These are phyloP conservation scores for Lithobates sylvaticus DNA, from an alignment of 2,797 vertebrate species.

Conservation along the genomic window DNA sequence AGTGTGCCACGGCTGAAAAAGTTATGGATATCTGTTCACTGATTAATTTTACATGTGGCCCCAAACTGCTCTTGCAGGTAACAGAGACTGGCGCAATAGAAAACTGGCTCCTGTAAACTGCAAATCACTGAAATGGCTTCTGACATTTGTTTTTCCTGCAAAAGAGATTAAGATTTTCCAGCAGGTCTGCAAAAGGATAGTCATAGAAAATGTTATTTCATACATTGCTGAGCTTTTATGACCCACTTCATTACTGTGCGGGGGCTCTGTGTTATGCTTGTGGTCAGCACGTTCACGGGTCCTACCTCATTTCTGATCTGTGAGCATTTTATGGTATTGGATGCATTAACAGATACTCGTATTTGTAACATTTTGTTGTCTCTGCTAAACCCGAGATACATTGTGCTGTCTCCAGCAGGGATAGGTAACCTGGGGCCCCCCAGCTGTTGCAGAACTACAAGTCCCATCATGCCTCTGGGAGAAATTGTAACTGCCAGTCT, in stretches of 20 bases:
- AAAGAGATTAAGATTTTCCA: conserved; percentile 1
- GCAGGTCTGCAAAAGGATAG: background rate
- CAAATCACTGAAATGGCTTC: background rate
- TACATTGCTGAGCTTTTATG: conserved; percentile 9
- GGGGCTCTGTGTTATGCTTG: background rate
- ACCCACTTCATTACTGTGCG: conserved; percentile 21
- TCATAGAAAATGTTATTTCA: background rate
- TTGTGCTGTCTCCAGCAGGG: background rate
- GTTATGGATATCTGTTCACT: too few relatives aligned
- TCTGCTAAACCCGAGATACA: background rate
- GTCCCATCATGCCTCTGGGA: too few relatives aligned
- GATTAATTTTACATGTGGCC: too few relatives aligned
- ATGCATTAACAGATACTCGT: conserved; percentile 6
- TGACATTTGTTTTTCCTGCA: conserved; percentile 15
- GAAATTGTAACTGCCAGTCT: too few relatives aligned
- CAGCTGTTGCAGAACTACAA: too few relatives aligned
- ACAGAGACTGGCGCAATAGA: background rate
- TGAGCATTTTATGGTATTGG: conserved; percentile 12
- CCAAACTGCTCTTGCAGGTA: background rate
- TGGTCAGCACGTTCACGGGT: background rate
- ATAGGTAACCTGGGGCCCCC: too few relatives aligned
- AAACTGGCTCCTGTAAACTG: conserved; percentile 6
- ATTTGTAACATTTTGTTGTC: conserved; percentile 1
- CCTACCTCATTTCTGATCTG: background rate
- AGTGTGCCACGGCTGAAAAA: too few relatives aligned